Base-by-base conservation (phyloP, 2,888 invertebrate species). In the Abrostola triplasia region DNA sequence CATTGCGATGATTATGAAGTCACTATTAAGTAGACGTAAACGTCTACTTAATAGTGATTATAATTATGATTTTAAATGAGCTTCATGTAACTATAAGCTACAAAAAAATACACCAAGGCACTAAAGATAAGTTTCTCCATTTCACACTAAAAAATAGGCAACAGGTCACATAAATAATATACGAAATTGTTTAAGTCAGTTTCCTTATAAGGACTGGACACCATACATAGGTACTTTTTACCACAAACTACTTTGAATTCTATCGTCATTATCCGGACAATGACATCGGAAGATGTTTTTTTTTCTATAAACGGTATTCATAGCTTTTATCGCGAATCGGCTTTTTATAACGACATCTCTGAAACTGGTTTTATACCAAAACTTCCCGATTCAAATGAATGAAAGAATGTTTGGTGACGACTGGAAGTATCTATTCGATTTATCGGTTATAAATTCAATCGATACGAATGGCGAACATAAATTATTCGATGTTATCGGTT, bases 251-350 rank as follows among this genome's bases (percentile, higher is more conserved):
- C 80, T 81, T 82, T 62, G 71, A 83, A 84, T 85, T 85, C 84
- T 76, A 84, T 80, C 83, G 81, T 83, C 85, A 81, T 88, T 86
- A 86, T 81, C 67, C 83, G 88, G 85, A 83, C 88, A 87, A 78
- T 82, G 89, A 89, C 89, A 82, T 86, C 83, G 80, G 84, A 84
- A 84, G 84, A 80, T 71, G 70, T 80, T 82, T 82, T 81, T 69
- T 82, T 73, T 72, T 68, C 57, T 73, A 69, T 59, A 60, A 68
- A 76, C 67, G 56, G 64, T 70, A 79, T 47, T 47, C 44, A 24
- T 66, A 77, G 70, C 56, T 77, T 82, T 77, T 83, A 83, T 84
- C 82, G 80, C 82, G 67, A 84, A 84, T 84, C 73, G 75, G 70
- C 64, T 76, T 79, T 84, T 82, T 77, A 24, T 73, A 67, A 76